Evolutionary conservation across 2,888 invertebrate species (phyloP), one percentile per base, ranked within the genome.

Genomic region (Petrolisthes cinctipes): DNA sequence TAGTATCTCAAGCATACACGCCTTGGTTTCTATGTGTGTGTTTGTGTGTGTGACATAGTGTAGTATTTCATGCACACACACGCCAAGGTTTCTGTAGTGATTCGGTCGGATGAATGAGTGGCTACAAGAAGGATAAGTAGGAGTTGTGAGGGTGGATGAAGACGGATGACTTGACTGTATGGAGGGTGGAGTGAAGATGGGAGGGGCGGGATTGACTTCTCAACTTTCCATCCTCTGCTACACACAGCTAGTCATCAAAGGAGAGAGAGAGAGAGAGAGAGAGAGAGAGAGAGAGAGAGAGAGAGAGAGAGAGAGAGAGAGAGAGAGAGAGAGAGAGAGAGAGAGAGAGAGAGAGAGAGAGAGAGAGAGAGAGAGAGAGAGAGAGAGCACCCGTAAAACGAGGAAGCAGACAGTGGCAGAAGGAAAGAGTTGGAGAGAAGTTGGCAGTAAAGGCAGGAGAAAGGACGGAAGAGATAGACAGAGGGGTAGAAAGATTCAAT

Each of bases 151-250:
- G 53, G 51, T 23, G 61, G 14, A 37, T 7, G n/a, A 53, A 57
- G 75, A 56, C n/a, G 23, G 78, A 68, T 2, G 56, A 20, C 20
- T 20, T 2, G 9, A 7, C 20, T 80, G 56, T n/a, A 80, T 7
- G 54, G 17, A 57, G 17, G 56, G 81, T 7, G 20, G 56, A 17
- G 56, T 11, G 9, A 51, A 61, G 80, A 57, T n/a, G 80, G 20
- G 80, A 23, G 2, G 80, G 51, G 53, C 23, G 37, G 37, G 81
- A 9, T 23, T 20, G 23, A 9, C 66, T 81, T 81, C 81, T 81
- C 81, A 61, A 23, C 81, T 81, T 81, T 81, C 81, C 81, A 20
- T 81, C n/a, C 23, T 53, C 17, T 61, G 81, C 81, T 37, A 61
- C 61, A 23, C 61, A 17, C 53, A 23, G 23, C 61, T 9, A 57